phyloP scores from a whole-genome alignment of 2,888 invertebrate genomes.

The Lomographa bimaculata region DNA sequence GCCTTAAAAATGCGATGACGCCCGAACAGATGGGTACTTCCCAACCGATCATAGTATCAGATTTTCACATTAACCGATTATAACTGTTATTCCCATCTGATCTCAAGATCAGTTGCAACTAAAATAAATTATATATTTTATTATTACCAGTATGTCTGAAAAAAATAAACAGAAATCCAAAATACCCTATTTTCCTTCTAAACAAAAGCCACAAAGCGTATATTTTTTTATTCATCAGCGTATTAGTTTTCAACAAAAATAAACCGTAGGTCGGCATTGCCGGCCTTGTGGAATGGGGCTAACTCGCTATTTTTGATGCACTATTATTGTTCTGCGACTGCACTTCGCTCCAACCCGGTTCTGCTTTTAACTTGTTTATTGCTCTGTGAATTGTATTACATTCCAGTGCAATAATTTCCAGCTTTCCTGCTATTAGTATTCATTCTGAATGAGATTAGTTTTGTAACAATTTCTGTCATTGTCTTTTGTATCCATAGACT shows the following conservation, averaged over 20 bases:
- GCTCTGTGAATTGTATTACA: slow-evolving; percentile 1
- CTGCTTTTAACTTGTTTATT: slow-evolving; percentile 5
- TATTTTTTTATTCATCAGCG: slow-evolving; percentile 18
- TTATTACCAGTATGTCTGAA: too few relatives aligned
- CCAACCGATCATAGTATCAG: too few relatives aligned
- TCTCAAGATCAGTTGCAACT: too few relatives aligned
- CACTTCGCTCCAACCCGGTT: slow-evolving; percentile 9
- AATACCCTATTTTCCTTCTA: slow-evolving; percentile 7
- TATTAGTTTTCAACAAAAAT: slow-evolving; percentile 45
- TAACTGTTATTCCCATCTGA: too few relatives aligned
- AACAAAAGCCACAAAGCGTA: slow-evolving; percentile 5
- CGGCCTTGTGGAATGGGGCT: slow-evolving; percentile 51
- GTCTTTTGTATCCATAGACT: slow-evolving; percentile 4
- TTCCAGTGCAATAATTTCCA: background rate
- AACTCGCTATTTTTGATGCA: slow-evolving; percentile 57
- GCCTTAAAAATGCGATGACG: too few relatives aligned
- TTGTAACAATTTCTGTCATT: too few relatives aligned
- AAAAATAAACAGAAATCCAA: too few relatives aligned
- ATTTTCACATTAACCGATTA: too few relatives aligned
- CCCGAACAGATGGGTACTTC: too few relatives aligned
- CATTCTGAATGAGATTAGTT: too few relatives aligned
- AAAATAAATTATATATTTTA: too few relatives aligned
- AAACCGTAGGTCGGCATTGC: slow-evolving; percentile 42
- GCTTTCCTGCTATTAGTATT: too few relatives aligned
- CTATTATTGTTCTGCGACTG: slow-evolving; percentile 35